Evolutionary conservation across 2,888 invertebrate genomes (phyloP), one percentile per base, ranked within the genome.

Genomic region (Harpagoxenus sublaevis): DNA sequence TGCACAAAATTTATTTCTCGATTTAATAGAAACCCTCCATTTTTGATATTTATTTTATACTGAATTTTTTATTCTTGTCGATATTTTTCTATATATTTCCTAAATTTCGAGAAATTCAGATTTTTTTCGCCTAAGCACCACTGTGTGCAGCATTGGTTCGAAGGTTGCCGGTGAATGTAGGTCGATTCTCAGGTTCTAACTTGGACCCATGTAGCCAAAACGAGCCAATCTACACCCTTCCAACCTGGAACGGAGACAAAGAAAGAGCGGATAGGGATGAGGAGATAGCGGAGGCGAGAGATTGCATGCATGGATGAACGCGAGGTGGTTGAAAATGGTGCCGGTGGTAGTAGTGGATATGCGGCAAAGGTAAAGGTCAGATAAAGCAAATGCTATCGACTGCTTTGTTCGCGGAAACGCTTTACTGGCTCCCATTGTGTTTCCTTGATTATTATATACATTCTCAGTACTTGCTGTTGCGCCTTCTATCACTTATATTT

Each of bases 291-390:
- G 51, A 39, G 74, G 66, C 66, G 83, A 74, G 77, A 73, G 68
- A 31, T 73, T 55, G 79, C 70, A 77, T 66, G 75, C 45, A 78
- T 51, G 73, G 74, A 62, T 51, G 70, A 18, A 57, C 66, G 70
- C 39, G 39, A 65, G 39, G 65, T 51, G 42, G 84, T 55, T 84
- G 65, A 60, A 39, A 45, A 57, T 60, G 77, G 15, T 42, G 55
- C 45, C 15, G 53, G 60, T 75, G 73, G 60, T 74, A 66, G 83
- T 71, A 57, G 86, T 87, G 86, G 84, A 81, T 88, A 86, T 86
- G 91, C 92, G 90, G 91, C 86, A 92, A 92, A 93, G 92, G 93
- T 93, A 93, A 93, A 93, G 93, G 93, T 93, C 93, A 92, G 88
- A 88, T 86, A 87, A 92, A 84, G 83, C 79, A 81, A 78, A 77